Conservation (phyloP, 1,140 invertebrate species). For the Olivierus martensii region DNA sequence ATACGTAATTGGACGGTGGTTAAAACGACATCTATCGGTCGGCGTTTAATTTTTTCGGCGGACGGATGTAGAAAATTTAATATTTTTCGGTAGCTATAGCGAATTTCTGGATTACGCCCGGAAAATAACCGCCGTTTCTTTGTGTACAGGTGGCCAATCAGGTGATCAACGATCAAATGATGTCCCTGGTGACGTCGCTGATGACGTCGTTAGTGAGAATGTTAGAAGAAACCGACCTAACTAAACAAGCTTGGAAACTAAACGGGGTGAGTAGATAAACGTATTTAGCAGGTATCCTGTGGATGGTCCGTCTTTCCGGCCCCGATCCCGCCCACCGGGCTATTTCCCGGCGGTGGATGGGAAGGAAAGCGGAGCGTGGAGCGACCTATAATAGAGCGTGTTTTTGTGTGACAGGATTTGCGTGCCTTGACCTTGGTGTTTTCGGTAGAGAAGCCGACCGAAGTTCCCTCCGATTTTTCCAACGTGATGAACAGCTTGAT, state of each 20-base stretch:
- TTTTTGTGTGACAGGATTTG: conserved; percentile 25
- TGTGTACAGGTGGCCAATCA: conserved; percentile 27
- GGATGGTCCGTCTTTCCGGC: no score
- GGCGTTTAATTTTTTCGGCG: no score
- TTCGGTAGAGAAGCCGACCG: conserved; percentile 14
- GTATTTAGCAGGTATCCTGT: neutral
- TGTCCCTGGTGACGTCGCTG: conserved; percentile 9
- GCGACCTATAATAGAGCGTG: neutral
- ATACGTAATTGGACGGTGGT: no score
- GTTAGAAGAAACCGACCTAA: conserved; percentile 26
- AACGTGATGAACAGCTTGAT: conserved; percentile 9
- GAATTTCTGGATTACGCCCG: no score
- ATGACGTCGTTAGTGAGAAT: conserved; percentile 26
- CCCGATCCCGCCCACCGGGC: neutral
- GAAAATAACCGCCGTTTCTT: no score
- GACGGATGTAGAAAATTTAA: no score
- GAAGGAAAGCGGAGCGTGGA: no score
- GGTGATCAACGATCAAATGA: conserved; percentile 30
- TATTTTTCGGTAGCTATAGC: no score
- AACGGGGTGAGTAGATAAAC: conserved; percentile 31
- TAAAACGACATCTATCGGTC: no score
- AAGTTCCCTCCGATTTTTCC: conserved; percentile 16
- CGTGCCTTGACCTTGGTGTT: conserved; percentile 26
- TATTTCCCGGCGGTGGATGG: neutral
- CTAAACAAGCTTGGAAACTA: conserved; percentile 26